Base-by-base conservation (phyloP, 2,888 invertebrate genomes). In the Eristalis tenax region DNA sequence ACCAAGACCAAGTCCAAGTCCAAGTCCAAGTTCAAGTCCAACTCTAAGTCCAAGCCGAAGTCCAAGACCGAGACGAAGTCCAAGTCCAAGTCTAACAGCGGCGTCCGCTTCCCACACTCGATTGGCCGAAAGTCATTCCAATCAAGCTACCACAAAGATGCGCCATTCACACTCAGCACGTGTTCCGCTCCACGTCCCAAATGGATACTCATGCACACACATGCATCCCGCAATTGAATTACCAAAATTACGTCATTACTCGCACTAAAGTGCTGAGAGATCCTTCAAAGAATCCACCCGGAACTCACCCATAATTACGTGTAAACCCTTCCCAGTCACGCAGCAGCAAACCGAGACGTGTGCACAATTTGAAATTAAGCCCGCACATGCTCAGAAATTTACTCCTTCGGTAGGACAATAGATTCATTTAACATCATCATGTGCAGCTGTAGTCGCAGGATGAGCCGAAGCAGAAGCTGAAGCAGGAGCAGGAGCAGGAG, bases 281-380 rank as follows among this genome's bases (percentile, higher is more conserved):
- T 71, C 70, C 84, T 75, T 80, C 61, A 71, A 69, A 75, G 38
- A 69, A 79, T 61, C 70, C 80, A 32, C 32, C 59, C 56, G 61
- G 63, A 84, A 84, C 79, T 71, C 66, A 32, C 10, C 70, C 15
- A 65, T 84, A 80, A 84, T 84, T 84, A 84, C 65, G 70, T 80
- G 75, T 75, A 76, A 84, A 32, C 66, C 66, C 6, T 64, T 66
- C 70, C 71, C 61, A 68, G 84, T 73, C 84, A 79, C 80, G 65
- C 75, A 75, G 76, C 40, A 32, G 23, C 13, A 22, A 23, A 70
- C 40, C 63, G 15, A 11, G 43, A 11, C 38, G 28, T 35, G 26
- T n/a, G 59, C 15, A 22, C 22, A 64, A 64, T 78, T 75, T 70
- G 56, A 26, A 69, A 73, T 61, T 69, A 79, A 79, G 63, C 56